Conservation (phyloP, 2,797 vertebrate species). For the Halcyon badia region DNA sequence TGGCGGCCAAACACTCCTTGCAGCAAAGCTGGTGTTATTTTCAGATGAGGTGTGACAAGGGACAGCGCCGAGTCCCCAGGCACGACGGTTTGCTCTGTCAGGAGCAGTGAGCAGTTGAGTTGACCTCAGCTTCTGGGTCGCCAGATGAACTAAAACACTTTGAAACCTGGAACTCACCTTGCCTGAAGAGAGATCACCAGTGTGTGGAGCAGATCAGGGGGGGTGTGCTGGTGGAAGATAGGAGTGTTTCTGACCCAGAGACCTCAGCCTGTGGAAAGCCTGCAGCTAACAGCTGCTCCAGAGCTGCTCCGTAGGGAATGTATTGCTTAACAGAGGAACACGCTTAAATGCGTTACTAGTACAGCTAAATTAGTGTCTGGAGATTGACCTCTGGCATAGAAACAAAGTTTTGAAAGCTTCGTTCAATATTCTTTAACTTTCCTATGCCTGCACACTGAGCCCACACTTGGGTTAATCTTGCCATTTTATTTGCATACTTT, state of each 20-base stretch:
- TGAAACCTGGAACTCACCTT: background rate
- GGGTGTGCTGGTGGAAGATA: background rate
- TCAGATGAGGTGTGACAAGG: background rate
- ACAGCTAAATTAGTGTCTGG: background rate
- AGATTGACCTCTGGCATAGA: constrained; percentile 27
- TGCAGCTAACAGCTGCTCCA: constrained; percentile 7
- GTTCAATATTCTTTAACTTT: background rate
- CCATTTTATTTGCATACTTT: background rate
- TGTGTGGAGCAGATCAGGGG: background rate
- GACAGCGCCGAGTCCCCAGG: background rate
- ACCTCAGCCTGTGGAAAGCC: background rate
- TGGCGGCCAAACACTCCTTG: background rate
- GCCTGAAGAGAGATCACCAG: background rate
- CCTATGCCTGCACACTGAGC: background rate
- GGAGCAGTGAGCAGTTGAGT: background rate
- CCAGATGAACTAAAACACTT: background rate
- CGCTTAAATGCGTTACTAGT: background rate
- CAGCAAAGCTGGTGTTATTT: rapidly evolving
- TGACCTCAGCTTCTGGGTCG: background rate
- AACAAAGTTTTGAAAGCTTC: background rate
- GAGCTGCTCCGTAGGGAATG: background rate
- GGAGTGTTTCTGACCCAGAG: background rate
- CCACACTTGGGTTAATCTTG: background rate
- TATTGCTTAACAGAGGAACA: background rate
- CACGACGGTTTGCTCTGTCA: rapidly evolving